Percentiles rank a stretch among this genome's conserved stretches.
These are phyloP conservation scores for Catonia carolina DNA, from an alignment of 2,888 invertebrate species.

Conservation along the genomic window DNA sequence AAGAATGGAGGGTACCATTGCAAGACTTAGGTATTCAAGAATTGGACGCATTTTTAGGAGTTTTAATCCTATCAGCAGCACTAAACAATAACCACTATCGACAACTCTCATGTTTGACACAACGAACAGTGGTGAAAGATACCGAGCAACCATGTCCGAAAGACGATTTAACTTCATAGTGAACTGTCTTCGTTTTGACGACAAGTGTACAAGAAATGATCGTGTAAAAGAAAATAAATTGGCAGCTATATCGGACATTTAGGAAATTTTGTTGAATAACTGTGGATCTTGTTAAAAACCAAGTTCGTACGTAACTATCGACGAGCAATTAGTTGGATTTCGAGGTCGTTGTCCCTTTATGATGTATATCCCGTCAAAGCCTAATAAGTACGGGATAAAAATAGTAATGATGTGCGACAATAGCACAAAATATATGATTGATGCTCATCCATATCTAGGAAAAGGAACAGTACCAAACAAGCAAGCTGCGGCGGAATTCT, in stretches of 20 bases:
- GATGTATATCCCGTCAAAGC: conserved; percentile 32
- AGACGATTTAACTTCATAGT: no score
- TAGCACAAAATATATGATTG: conserved; percentile 4
- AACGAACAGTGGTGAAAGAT: background rate
- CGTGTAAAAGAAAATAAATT: conserved; percentile 26
- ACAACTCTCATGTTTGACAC: background rate
- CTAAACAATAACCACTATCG: background rate
- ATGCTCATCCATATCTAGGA: conserved; percentile 17
- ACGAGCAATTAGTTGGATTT: conserved; percentile 33
- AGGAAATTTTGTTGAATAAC: conserved; percentile 28
- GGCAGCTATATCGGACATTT: conserved; percentile 19
- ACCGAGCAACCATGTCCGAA: conserved; percentile 12
- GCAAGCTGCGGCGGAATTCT: conserved; percentile 4
- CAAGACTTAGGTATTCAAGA: no score
- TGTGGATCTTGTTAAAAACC: conserved; percentile 29
- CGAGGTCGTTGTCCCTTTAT: conserved; percentile 30
- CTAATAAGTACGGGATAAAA: conserved; percentile 33
- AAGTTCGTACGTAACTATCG: conserved; percentile 29
- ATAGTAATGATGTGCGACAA: background rate
- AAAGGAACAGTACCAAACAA: background rate
- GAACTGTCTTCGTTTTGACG: no score
- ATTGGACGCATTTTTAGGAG: no score
- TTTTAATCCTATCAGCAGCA: no score
- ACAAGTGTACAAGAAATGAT: conserved; percentile 14
- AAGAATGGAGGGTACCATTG: no score